Evolutionary conservation across 2,888 invertebrate genomes (phyloP), one percentile per base, ranked within the genome.

Genomic region (Trichogramma dendrolimi): DNA sequence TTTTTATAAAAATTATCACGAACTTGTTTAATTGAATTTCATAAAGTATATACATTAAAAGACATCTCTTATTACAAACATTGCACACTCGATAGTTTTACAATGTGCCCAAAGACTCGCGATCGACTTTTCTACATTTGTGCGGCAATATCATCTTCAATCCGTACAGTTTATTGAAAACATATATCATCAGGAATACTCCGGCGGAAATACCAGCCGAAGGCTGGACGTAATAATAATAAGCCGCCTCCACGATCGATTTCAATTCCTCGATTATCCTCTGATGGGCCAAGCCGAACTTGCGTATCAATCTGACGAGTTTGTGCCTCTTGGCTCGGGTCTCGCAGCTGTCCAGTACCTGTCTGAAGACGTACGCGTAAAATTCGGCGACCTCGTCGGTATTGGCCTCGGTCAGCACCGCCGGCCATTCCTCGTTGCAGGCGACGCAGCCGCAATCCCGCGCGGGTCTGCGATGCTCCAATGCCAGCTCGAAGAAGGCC

Each of bases 381-480:
- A 27, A 27, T 27, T 27, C 27, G 27, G 27, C 27, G 27, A 27
- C 27, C 27, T 27, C 27, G 27, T 27, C 27, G 27, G 27, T 27
- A 27, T 27, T 27, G 27, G 27, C 27, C 27, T 27, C 27, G 27
- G 27, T 4, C 8, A 62, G 11, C 3, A 59, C 38, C 40, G 59
- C 43, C 0, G 90, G 89, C 87, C 90, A 93, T 67, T 89, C 78
- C 55, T 86, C 75, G 7, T 74, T 70, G 70, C 96, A 96, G 0
- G 93, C 88, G 69, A 84, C 82, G 74, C 96, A 96, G 2, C 77
- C 69, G 71, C 96, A 96, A 1, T 75, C 5, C 6, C 6, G n/a
- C 14, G 43, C 39, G 43, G 54, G 62, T 49, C 1, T 10, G 38
- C 63, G 66, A 66, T 73, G 86, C 1, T 1, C 10, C 5, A 43